phyloP scores from a whole-genome alignment of 1,140 invertebrate genomes.

The Octopus sinensis region DNA sequence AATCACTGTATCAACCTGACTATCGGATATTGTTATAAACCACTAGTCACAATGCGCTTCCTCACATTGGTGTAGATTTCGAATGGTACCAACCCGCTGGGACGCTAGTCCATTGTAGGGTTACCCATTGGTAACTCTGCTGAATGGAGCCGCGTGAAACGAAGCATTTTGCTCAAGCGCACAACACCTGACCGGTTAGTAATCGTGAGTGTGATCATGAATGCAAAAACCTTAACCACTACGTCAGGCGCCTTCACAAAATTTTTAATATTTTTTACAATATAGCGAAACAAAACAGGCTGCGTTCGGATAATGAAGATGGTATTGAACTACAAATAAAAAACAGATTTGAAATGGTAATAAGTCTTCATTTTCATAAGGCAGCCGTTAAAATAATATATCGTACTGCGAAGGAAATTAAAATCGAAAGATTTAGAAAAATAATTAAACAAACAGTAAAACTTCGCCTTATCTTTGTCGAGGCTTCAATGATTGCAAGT shows the following conservation, averaged over 20 bases:
- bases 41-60: no score
- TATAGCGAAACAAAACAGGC: slow-evolving; percentile 5
- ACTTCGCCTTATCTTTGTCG: not conserved
- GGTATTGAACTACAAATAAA: not conserved
- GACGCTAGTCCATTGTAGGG: no score
- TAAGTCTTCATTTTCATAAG: not conserved
- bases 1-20: no score
- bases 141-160: no score
- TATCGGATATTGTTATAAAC: no score
- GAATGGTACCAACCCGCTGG: no score
- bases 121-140: no score
- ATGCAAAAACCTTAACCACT: no score
- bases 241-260: not conserved
- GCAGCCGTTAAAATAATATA: not conserved
- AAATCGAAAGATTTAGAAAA: not conserved
- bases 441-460: not conserved
- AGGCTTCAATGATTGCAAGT: slow-evolving; percentile 1
- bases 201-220: no score
- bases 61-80: no score
- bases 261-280: slow-evolving; percentile 5
- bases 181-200: no score
- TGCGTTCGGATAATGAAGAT: not conserved
- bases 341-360: not conserved
- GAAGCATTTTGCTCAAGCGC: no score
- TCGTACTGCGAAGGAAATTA: slow-evolving; percentile 4